These are phyloP conservation scores for Augochlorella aurata DNA, from an alignment of 2,888 invertebrate genomes.

Conservation along the genomic window DNA sequence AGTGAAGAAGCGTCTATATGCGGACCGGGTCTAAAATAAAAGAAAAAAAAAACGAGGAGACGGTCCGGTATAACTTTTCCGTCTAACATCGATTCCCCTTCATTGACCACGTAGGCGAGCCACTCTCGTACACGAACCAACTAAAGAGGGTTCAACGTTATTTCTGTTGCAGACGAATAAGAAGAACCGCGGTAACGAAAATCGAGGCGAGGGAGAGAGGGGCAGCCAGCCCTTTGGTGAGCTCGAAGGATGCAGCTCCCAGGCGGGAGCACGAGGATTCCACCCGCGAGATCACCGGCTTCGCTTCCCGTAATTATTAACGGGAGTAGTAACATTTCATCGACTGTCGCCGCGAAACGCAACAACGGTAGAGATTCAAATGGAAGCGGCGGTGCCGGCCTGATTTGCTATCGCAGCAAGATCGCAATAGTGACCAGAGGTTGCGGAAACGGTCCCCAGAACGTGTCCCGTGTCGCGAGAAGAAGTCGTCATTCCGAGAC, in stretches of 20 bases:
- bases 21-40: slow-evolving; percentile 55
- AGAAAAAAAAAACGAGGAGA: background rate
- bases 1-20: slow-evolving; percentile 48
- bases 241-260: slow-evolving; percentile 82
- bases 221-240: slow-evolving; percentile 81
- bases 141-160: slow-evolving; percentile 18
- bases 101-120: slow-evolving; percentile 27
- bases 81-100: slow-evolving; percentile 54
- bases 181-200: slow-evolving; percentile 73
- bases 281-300: slow-evolving; percentile 78
- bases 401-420: slow-evolving; percentile 45
- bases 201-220: slow-evolving; percentile 80
- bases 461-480: slow-evolving; percentile 70
- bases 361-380: slow-evolving; percentile 63
- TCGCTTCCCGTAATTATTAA: slow-evolving; percentile 74
- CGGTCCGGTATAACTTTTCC: slow-evolving; percentile 36
- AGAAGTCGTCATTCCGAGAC: slow-evolving; percentile 73
- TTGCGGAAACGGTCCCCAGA: slow-evolving; percentile 70
- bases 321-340: slow-evolving; percentile 72
- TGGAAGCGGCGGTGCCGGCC: slow-evolving; percentile 56
- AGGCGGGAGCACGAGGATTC: slow-evolving; percentile 81
- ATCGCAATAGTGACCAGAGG: slow-evolving; percentile 57
- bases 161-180: slow-evolving; percentile 63
- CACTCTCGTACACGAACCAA: slow-evolving; percentile 10
- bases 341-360: slow-evolving; percentile 63